Conservation (phyloP, 2,888 invertebrate species). For the Eilema griseolum region DNA sequence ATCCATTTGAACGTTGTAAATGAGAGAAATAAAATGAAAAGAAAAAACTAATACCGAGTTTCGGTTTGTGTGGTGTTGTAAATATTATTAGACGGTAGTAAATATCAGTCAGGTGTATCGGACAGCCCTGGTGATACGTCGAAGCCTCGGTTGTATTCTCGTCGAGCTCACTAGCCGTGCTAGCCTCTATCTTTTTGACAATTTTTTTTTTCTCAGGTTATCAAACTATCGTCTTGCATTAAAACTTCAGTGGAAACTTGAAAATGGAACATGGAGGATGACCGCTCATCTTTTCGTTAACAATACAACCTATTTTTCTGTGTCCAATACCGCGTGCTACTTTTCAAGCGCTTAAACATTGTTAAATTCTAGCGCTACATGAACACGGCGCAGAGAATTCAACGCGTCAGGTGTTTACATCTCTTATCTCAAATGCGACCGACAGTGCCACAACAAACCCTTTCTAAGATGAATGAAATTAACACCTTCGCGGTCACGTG, state of each 20-base stretch:
- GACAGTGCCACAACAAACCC: conserved; percentile 56
- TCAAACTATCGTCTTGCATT: conserved; percentile 29
- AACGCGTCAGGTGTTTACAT: conserved; percentile 54
- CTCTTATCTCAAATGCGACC: conserved; percentile 39
- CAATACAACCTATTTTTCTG: conserved; percentile 1
- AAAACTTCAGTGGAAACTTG: conserved; percentile 15
- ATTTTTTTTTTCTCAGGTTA: conserved; percentile 41
- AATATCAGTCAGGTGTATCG: conserved; percentile 16
- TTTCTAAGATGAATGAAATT: conserved; percentile 76
- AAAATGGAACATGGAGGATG: conserved; percentile 7
- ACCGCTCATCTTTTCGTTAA: not conserved
- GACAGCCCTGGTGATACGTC: conserved; percentile 36
- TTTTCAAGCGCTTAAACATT: conserved; percentile 9
- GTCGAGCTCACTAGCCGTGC: conserved; percentile 33
- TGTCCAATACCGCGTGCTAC: conserved; percentile 7
- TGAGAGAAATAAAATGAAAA: conserved; percentile 18
- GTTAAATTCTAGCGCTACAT: not conserved
- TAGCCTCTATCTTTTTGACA: conserved; percentile 52
- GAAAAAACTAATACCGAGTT: conserved; percentile 3
- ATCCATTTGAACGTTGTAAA: conserved; percentile 28
- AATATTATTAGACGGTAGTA: conserved; percentile 13
- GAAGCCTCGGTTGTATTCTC: conserved; percentile 44
- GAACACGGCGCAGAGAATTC: conserved; percentile 23
- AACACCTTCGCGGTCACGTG: conserved; percentile 72
- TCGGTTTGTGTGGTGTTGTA: conserved; percentile 9